Percentiles rank a stretch among this genome's conserved stretches.
Conservation (phyloP, 2,888 invertebrate genomes). For the Malthinus seriepunctatus region DNA sequence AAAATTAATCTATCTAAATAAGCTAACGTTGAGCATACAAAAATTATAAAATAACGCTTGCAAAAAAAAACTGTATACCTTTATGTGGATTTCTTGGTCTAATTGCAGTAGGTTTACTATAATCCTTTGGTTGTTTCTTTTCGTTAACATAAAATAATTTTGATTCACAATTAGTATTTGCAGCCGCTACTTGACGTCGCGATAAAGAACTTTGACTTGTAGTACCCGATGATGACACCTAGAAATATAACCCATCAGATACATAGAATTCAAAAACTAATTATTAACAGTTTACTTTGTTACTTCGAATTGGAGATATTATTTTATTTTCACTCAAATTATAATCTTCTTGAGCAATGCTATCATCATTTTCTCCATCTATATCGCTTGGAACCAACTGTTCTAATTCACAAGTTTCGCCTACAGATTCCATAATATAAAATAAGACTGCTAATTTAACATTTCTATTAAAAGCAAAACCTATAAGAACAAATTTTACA, state of each 20-base stretch:
- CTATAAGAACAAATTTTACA: too few relatives aligned
- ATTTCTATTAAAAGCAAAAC: too few relatives aligned
- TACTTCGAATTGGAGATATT: slow-evolving; percentile 51
- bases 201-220: slow-evolving; percentile 53
- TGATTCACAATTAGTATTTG: slow-evolving; percentile 41
- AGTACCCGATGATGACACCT: slow-evolving; percentile 54
- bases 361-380: slow-evolving; percentile 54
- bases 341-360: slow-evolving; percentile 50
- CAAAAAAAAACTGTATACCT: slow-evolving; percentile 43
- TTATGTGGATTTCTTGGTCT: slow-evolving; percentile 53
- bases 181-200: slow-evolving; percentile 38
- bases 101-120: slow-evolving; percentile 42
- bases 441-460: too few relatives aligned
- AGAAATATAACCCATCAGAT: slow-evolving; percentile 17
- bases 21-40: slow-evolving; percentile 19
- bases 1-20: slow-evolving; percentile 16
- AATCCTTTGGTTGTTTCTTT: slow-evolving; percentile 45
- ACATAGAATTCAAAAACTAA: too few relatives aligned
- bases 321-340: slow-evolving; percentile 49
- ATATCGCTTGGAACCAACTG: slow-evolving; percentile 53
- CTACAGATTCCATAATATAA: slow-evolving; percentile 50
- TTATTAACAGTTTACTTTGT: slow-evolving; percentile 45
- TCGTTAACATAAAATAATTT: slow-evolving; percentile 53
- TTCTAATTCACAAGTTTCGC: slow-evolving; percentile 54
- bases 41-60: slow-evolving; percentile 14